Percentiles rank a stretch among this genome's conserved stretches.
These are phyloP conservation scores for Rapana venosa DNA, from an alignment of 2,888 invertebrate species.

Conservation along the genomic window DNA sequence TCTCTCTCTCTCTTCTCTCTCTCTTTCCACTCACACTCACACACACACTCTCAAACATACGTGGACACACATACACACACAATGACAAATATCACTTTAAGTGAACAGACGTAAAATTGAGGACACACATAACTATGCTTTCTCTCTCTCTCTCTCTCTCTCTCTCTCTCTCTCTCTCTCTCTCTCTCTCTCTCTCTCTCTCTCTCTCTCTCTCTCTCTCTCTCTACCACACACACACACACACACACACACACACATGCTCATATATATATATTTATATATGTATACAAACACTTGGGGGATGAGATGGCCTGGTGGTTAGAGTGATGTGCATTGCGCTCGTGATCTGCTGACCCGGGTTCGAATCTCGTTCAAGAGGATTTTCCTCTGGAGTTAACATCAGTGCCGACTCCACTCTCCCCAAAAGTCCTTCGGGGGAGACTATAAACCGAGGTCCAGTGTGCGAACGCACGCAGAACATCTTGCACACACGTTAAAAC, in stretches of 20 bases:
- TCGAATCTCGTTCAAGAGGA: too few species aligned
- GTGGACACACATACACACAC: background rate
- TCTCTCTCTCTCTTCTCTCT: background rate
- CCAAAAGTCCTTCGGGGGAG: too few species aligned
- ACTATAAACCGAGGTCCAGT: too few species aligned
- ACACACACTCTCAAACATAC: background rate
- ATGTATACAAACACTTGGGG: background rate
- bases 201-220: constrained; percentile 6
- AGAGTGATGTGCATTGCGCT: too few species aligned
- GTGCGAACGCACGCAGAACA: too few species aligned
- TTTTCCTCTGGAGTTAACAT: too few species aligned
- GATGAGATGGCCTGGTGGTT: too few species aligned
- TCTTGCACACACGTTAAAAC: too few species aligned
- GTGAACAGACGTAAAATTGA: background rate
- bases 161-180: background rate
- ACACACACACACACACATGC: background rate
- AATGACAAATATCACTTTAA: background rate
- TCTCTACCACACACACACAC: constrained; percentile 5
- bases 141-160: background rate
- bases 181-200: background rate
- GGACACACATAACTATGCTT: background rate
- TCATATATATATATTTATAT: background rate
- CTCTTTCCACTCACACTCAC: background rate
- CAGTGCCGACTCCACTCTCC: too few species aligned
- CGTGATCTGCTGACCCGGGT: too few species aligned